These are phyloP conservation scores for Entomobrya proxima DNA, from an alignment of 2,888 invertebrate species.

Conservation along the genomic window DNA sequence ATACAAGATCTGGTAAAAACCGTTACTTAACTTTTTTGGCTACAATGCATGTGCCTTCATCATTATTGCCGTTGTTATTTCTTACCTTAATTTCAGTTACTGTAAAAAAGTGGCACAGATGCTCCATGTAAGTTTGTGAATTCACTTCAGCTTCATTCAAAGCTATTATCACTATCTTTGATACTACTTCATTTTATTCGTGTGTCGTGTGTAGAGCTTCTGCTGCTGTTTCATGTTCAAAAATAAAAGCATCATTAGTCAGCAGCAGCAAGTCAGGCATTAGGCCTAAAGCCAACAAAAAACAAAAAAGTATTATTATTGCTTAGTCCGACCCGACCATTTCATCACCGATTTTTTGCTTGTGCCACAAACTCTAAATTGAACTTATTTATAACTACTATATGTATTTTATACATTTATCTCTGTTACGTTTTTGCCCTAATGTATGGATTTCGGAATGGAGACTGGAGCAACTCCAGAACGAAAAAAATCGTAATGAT, in stretches of 20 bases:
- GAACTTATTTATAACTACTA: too few species aligned
- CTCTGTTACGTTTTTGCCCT: not conserved
- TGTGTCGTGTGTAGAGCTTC: too few species aligned
- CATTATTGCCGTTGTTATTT: not conserved
- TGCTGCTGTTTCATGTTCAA: conserved; percentile 19
- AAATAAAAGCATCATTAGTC: conserved; percentile 62
- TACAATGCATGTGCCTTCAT: too few species aligned
- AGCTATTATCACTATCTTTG: conserved; percentile 12
- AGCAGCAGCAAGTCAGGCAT: conserved; percentile 38
- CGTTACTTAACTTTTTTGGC: conserved; percentile 33
- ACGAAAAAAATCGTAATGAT: conserved; percentile 49
- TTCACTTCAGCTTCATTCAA: not conserved
- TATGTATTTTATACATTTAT: too few species aligned
- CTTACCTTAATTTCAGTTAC: not conserved
- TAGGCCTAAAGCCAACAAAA: too few species aligned
- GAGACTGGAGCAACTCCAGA: not conserved
- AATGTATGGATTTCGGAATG: not conserved
- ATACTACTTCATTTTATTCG: conserved; percentile 20
- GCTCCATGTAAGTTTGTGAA: conserved; percentile 13
- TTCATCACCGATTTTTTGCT: conserved; percentile 14
- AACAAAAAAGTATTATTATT: conserved; percentile 2
- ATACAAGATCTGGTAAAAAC: conserved; percentile 46
- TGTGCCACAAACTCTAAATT: not conserved
- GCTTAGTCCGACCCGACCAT: too few species aligned
- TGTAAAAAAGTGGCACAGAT: conserved; percentile 53